phyloP scores from a whole-genome alignment of 1,140 invertebrate species.

The Lepidurus apus region DNA sequence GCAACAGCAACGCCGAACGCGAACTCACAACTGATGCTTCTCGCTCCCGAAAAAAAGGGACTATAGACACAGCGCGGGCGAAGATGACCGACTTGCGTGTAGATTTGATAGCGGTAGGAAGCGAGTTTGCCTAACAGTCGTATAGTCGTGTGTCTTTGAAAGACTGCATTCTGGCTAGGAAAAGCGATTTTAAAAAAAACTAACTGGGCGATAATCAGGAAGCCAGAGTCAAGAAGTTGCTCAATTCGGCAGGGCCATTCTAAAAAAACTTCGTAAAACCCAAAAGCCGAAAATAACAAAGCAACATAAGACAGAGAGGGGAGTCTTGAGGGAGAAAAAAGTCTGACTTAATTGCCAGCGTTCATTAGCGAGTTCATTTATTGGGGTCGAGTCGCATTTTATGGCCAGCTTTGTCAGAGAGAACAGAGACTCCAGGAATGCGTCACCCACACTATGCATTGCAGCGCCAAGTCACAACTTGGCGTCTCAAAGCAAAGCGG shows the following conservation, averaged over 20 bases:
- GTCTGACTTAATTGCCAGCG: slow-evolving; percentile 9
- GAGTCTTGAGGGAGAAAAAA: background rate
- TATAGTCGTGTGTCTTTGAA: background rate
- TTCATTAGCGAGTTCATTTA: slow-evolving; percentile 20
- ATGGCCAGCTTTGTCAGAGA: slow-evolving; percentile 14
- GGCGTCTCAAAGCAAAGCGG: slow-evolving; percentile 11
- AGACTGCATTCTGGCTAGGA: background rate
- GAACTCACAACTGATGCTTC: slow-evolving; percentile 7
- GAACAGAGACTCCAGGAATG: background rate
- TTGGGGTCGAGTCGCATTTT: slow-evolving; percentile 18
- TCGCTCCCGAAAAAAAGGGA: background rate
- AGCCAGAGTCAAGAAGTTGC: background rate
- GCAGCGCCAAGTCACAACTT: slow-evolving; percentile 3
- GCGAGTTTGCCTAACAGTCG: background rate
- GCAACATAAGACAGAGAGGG: background rate
- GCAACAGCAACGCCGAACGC: background rate
- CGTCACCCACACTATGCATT: slow-evolving; percentile 3
- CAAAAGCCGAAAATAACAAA: slow-evolving; percentile 13
- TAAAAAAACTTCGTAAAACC: background rate
- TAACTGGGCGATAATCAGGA: too few relatives aligned
- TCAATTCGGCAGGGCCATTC: background rate
- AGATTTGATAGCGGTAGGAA: background rate
- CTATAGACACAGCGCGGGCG: background rate
- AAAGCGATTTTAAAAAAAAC: background rate
- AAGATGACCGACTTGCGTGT: slow-evolving; percentile 8